Evolutionary conservation across 1,140 invertebrate species (phyloP).

Genomic region (Macrobrachium rosenbergii): DNA sequence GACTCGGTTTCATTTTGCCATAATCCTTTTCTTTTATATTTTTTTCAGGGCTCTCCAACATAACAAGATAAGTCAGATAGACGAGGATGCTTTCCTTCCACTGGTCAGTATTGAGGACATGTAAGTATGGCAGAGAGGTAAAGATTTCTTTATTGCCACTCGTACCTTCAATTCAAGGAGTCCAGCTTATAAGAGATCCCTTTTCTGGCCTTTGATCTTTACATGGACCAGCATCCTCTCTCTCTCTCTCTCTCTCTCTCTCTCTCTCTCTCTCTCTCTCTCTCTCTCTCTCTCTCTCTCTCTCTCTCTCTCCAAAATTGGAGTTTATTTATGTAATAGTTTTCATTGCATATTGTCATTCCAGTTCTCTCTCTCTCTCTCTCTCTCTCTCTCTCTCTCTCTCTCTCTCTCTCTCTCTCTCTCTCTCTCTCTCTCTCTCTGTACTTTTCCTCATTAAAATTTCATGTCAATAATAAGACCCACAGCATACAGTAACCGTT

Average conservation of each 20-base stretch:
- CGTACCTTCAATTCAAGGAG: background rate
- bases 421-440: background rate
- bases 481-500: too few relatives aligned
- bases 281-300: constrained; percentile 38
- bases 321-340: background rate
- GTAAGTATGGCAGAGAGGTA: constrained; percentile 77
- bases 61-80: constrained; percentile 87
- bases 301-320: too few relatives aligned
- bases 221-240: background rate
- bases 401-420: constrained; percentile 16
- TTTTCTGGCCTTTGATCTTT: background rate
- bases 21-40: background rate
- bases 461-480: background rate
- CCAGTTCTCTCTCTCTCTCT: background rate
- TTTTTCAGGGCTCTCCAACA: constrained; percentile 87
- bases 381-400: constrained; percentile 7
- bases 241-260: constrained; percentile 62
- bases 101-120: constrained; percentile 86
- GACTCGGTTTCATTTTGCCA: background rate
- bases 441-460: too few relatives aligned
- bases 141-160: too few relatives aligned
- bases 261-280: constrained; percentile 66
- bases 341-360: constrained; percentile 11
- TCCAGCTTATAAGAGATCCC: background rate
- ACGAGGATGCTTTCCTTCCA: constrained; percentile 86